Evolutionary conservation across 2,888 invertebrate genomes (phyloP).

Genomic region (Yponomeuta malinellus): DNA sequence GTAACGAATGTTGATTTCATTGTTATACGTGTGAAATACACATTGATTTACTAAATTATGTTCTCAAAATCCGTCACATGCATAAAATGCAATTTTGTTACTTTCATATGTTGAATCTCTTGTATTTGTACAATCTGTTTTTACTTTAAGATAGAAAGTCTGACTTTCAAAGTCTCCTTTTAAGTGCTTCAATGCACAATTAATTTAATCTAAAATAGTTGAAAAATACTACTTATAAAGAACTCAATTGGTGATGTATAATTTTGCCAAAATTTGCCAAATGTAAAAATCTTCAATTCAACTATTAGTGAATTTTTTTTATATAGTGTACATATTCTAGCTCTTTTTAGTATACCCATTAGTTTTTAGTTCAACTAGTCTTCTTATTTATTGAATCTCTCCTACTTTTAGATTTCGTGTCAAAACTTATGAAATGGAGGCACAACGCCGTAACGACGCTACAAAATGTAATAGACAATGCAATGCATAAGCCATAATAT

Average conservation of each 20-base stretch:
- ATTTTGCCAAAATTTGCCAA: conserved; percentile 72
- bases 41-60: background rate
- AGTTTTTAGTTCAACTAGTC: conserved; percentile 14
- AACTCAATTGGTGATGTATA: conserved; percentile 37
- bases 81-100: conserved; percentile 13
- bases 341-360: conserved; percentile 15
- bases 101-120: background rate
- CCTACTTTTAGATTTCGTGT: conserved; percentile 36
- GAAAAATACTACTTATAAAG: background rate
- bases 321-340: conserved; percentile 30
- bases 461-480: background rate
- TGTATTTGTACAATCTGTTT: background rate
- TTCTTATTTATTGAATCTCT: conserved; percentile 10
- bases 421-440: conserved; percentile 21
- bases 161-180: background rate
- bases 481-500: background rate
- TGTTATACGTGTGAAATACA: background rate
- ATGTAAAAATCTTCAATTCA: conserved; percentile 43
- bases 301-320: conserved; percentile 40
- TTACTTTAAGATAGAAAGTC: background rate
- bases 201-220: background rate
- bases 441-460: conserved; percentile 11
- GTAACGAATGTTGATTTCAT: background rate
- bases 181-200: background rate
- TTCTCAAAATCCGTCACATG: background rate